Conservation (phyloP, 2,797 vertebrate genomes). For the Acrossocheilus fasciatus region DNA sequence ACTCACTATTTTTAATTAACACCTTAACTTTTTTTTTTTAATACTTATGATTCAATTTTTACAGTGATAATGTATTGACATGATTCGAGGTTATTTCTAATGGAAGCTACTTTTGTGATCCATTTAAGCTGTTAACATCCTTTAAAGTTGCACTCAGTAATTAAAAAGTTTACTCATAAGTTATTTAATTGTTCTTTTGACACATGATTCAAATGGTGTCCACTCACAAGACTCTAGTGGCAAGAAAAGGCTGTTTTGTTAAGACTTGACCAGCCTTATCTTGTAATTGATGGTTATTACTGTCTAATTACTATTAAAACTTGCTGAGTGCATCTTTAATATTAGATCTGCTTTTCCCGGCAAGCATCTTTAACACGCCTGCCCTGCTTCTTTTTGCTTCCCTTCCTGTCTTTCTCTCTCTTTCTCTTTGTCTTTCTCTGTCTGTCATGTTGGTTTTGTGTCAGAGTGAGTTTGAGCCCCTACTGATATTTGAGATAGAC, state of each 20-base stretch:
- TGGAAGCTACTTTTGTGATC: constrained; percentile 8
- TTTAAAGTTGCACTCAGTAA: constrained; percentile 19
- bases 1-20: too few species aligned
- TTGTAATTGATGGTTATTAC: not conserved
- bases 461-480: constrained; percentile 80
- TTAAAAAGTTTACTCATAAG: not conserved
- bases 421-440: constrained; percentile 13
- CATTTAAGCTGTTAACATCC: not conserved
- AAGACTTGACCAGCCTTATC: not conserved
- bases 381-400: constrained; percentile 43
- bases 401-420: not conserved
- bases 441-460: constrained; percentile 42
- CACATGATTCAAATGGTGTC: not conserved
- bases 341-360: constrained; percentile 35
- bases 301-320: not conserved
- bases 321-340: constrained; percentile 32
- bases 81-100: not conserved
- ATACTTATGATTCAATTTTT: too few species aligned
- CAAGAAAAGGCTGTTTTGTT: not conserved
- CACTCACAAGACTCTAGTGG: not conserved
- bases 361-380: constrained; percentile 42
- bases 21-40: too few species aligned
- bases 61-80: not conserved
- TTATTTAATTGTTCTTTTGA: not conserved
- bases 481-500: constrained; percentile 84